These are phyloP conservation scores for Steinernema scapterisci DNA, from an alignment of 2,888 invertebrate genomes.

Conservation along the genomic window DNA sequence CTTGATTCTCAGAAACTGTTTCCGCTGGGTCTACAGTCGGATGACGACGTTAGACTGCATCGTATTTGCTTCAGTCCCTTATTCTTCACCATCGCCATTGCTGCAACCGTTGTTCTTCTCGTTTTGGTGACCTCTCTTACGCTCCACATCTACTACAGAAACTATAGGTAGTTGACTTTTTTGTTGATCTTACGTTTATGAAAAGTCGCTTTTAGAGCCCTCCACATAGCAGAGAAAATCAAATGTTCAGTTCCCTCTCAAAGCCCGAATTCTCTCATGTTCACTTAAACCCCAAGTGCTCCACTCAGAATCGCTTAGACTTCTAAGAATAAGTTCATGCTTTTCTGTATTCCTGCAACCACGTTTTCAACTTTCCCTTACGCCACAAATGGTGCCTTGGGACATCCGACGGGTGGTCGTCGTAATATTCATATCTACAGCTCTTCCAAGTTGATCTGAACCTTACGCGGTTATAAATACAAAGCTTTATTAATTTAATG, in stretches of 20 bases:
- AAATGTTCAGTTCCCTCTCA: background rate
- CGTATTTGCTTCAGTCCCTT: conserved; percentile 41
- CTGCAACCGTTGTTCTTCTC: conserved; percentile 37
- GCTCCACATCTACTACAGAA: conserved; percentile 35
- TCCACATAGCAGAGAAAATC: background rate
- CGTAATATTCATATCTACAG: background rate
- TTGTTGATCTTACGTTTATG: background rate
- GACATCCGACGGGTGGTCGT: conserved; percentile 22
- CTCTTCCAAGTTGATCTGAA: conserved; percentile 8
- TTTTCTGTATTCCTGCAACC: background rate
- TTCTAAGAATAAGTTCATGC: background rate
- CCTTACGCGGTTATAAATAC: conserved; percentile 4
- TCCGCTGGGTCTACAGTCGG: background rate
- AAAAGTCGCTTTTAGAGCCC: background rate
- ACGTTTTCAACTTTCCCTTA: background rate
- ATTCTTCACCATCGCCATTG: conserved; percentile 36
- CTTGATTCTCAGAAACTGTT: conserved; percentile 36
- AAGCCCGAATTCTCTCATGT: background rate
- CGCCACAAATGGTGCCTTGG: conserved; percentile 28
- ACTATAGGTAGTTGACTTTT: conserved; percentile 36
- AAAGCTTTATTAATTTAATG: conserved; percentile 13
- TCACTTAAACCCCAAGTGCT: background rate
- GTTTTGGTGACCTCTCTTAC: conserved; percentile 36
- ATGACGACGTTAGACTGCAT: background rate
- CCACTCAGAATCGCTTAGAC: background rate